Evolutionary conservation across 1,140 invertebrate genomes (phyloP).

Genomic region (Bombyx mandarina): DNA sequence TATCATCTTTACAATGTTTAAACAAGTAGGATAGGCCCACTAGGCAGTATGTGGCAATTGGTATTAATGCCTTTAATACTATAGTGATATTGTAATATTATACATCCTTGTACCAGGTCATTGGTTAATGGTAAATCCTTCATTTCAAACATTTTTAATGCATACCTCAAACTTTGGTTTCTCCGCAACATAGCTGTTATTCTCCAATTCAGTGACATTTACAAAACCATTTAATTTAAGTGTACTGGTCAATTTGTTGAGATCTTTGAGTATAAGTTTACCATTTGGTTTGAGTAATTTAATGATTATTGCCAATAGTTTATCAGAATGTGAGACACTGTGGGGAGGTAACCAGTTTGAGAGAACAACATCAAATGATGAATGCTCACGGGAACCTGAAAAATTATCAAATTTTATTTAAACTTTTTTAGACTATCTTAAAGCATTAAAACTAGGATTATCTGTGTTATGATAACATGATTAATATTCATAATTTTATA

Average conservation of each 20-base stretch:
- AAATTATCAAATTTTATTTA: background rate
- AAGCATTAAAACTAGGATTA: too few relatives aligned
- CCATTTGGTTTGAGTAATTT: constrained; percentile 75
- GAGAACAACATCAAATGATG: constrained; percentile 73
- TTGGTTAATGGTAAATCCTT: background rate
- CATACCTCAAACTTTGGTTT: constrained; percentile 80
- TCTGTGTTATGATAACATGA: too few relatives aligned
- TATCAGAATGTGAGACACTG: constrained; percentile 58
- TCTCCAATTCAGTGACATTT: constrained; percentile 58
- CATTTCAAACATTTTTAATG: constrained; percentile 25
- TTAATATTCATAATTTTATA: too few relatives aligned
- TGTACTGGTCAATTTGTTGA: constrained; percentile 55
- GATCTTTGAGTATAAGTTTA: constrained; percentile 59
- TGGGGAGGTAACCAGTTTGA: constrained; percentile 67
- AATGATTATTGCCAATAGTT: constrained; percentile 68
- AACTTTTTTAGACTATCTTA: too few relatives aligned
- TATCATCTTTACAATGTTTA: too few relatives aligned
- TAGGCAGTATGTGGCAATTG: too few relatives aligned
- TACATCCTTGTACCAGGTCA: background rate
- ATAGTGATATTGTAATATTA: too few relatives aligned
- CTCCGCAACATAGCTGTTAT: constrained; percentile 63
- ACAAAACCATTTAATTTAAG: constrained; percentile 78
- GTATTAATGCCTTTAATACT: too few relatives aligned
- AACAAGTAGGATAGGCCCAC: too few relatives aligned
- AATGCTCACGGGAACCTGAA: constrained; percentile 67